A percentile compares a stretch with the other conserved stretches of the same genome.
Conservation (phyloP, 1,140 invertebrate species). For the Drosophila ironensis region DNA sequence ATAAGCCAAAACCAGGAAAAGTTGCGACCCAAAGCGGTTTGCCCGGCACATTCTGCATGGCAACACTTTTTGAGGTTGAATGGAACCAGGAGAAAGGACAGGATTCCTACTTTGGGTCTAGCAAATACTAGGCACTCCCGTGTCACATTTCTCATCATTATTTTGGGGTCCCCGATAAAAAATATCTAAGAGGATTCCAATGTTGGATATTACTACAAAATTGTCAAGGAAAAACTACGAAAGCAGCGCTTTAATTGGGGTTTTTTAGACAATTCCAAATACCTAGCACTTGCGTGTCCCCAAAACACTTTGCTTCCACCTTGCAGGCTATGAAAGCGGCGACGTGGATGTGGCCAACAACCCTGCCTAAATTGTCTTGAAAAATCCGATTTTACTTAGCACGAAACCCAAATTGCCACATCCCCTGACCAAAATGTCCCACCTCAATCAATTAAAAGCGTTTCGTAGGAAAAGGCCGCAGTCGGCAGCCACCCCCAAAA, state of each 20-base stretch:
- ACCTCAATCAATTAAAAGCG: constrained; percentile 35
- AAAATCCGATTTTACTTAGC: background rate
- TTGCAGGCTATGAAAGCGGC: constrained; percentile 6
- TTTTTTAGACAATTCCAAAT: too few relatives aligned
- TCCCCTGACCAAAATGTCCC: background rate
- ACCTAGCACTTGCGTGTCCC: background rate
- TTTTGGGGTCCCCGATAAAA: background rate
- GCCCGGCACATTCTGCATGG: constrained; percentile 12
- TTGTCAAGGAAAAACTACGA: background rate
- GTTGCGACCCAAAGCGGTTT: constrained; percentile 57
- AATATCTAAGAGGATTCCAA: constrained; percentile 1
- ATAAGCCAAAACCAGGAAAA: constrained; percentile 57
- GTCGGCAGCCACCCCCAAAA: constrained; percentile 13
- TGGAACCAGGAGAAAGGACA: background rate
- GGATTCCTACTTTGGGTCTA: background rate
- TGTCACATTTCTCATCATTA: constrained; percentile 34
- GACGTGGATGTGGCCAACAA: constrained; percentile 6
- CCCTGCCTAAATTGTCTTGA: background rate
- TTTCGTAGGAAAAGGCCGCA: background rate
- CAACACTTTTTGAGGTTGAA: constrained; percentile 30
- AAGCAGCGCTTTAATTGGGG: too few relatives aligned
- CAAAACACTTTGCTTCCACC: background rate
- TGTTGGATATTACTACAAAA: background rate
- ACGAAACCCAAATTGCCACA: constrained; percentile 11
- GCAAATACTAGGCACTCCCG: background rate